Conservation (phyloP, 2,888 invertebrate species). For the Sipunculus nudus region DNA sequence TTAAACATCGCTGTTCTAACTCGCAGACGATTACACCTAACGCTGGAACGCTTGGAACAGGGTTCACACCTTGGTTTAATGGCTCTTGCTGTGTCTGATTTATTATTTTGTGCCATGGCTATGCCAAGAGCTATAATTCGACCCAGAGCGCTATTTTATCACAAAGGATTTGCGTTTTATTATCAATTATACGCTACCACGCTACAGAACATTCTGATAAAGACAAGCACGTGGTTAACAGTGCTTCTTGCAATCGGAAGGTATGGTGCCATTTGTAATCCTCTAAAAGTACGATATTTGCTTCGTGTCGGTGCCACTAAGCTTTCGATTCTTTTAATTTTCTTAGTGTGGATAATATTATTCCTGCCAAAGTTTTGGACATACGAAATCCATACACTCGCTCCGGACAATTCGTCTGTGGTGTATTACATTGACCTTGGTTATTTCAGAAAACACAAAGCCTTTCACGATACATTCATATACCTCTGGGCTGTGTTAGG, state of each 20-base stretch:
- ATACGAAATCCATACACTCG: constrained; percentile 6
- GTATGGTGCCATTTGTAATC: constrained; percentile 64
- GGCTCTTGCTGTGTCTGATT: constrained; percentile 60
- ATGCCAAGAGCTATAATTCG: no score
- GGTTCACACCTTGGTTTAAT: constrained; percentile 62
- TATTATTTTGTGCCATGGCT: constrained; percentile 64
- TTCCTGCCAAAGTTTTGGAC: constrained; percentile 28
- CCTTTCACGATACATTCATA: constrained; percentile 16
- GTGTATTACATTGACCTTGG: constrained; percentile 29
- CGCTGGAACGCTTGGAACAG: constrained; percentile 59
- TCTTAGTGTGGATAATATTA: constrained; percentile 21
- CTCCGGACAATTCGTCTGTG: no score
- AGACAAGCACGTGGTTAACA: constrained; percentile 62
- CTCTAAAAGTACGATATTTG: constrained; percentile 58
- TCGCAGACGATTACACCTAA: constrained; percentile 51
- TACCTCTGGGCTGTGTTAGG: constrained; percentile 54
- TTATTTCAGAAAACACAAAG: constrained; percentile 8
- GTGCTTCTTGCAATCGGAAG: constrained; percentile 63
- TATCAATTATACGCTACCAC: no score
- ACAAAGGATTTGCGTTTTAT: no score
- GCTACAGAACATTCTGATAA: constrained; percentile 60
- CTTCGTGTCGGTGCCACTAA: constrained; percentile 54
- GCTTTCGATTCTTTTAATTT: constrained; percentile 45
- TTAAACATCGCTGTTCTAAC: constrained; percentile 58
- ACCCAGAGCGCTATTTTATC: no score